Percentiles rank a stretch among this genome's conserved stretches.
Conservation (phyloP, 2,113 vertebrate species). For the Sphaerodactylus townsendi region DNA sequence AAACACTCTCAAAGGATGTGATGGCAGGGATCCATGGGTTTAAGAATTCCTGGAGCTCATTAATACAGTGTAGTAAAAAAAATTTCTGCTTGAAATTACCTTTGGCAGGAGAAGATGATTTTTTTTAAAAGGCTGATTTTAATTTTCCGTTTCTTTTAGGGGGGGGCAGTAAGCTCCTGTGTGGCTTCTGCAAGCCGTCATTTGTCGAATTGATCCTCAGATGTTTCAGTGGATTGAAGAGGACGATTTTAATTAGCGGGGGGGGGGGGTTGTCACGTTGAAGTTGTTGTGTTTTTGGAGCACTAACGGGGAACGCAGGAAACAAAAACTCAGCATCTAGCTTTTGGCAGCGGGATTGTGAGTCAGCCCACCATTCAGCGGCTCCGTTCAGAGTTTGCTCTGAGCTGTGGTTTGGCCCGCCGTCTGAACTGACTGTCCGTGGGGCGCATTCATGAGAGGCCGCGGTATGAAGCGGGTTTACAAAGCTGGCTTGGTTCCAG, state of each 20-base stretch:
- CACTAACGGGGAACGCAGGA: background rate
- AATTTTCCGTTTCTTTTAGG: background rate
- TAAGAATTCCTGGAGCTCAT: slow-evolving; percentile 47
- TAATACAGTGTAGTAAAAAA: background rate
- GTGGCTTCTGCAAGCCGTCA: background rate
- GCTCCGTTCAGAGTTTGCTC: background rate
- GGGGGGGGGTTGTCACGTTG: background rate
- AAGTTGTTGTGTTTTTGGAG: background rate
- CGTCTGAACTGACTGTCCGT: no score
- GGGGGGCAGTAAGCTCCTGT: background rate
- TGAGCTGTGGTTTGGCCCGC: background rate
- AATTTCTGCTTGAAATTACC: background rate
- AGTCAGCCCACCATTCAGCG: background rate
- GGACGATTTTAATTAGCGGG: background rate
- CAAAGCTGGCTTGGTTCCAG: no score
- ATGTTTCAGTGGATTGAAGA: background rate
- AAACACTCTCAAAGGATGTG: slow-evolving; percentile 39
- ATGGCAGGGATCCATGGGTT: slow-evolving; percentile 43
- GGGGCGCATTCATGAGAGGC: no score
- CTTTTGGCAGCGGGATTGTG: background rate
- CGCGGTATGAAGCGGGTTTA: no score
- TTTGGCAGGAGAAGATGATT: background rate
- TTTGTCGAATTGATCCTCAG: no score
- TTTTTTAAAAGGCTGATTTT: background rate
- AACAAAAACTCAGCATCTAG: background rate